phyloP scores from a whole-genome alignment of 2,797 vertebrate species.

The Moxostoma hubbsi region DNA sequence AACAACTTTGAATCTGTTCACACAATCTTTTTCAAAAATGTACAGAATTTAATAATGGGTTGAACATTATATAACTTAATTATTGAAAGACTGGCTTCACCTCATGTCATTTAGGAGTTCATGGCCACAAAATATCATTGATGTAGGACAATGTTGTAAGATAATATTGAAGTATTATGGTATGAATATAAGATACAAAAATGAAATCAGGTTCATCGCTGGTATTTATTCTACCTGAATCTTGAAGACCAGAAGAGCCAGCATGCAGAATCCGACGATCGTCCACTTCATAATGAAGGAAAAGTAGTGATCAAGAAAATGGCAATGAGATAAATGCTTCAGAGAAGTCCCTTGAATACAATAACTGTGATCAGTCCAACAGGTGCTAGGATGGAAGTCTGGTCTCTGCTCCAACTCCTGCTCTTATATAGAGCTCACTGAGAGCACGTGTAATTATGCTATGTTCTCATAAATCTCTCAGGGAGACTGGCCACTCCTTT shows the following conservation, averaged over 20 bases:
- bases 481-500: neutral
- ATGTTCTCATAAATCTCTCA: neutral
- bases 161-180: neutral
- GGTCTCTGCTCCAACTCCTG: neutral
- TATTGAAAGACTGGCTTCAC: neutral
- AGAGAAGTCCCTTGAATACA: neutral
- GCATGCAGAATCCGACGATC: conserved; percentile 30
- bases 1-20: too few species aligned
- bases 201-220: neutral
- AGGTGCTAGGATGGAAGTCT: neutral
- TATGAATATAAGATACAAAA: neutral
- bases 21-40: too few species aligned
- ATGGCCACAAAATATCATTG: neutral
- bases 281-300: conserved; percentile 60
- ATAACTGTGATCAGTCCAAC: neutral
- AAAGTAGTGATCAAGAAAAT: neutral
- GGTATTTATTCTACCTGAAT: conserved; percentile 59
- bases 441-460: neutral
- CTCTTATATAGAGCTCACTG: neutral
- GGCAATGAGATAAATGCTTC: neutral
- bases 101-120: neutral
- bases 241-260: conserved; percentile 53
- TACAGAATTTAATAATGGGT: too few species aligned
- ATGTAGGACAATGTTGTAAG: neutral
- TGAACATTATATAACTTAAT: neutral